A percentile compares a stretch with the other conserved stretches of the same genome.
phyloP scores from a whole-genome alignment of 1,140 invertebrate genomes.

The Mya arenaria region DNA sequence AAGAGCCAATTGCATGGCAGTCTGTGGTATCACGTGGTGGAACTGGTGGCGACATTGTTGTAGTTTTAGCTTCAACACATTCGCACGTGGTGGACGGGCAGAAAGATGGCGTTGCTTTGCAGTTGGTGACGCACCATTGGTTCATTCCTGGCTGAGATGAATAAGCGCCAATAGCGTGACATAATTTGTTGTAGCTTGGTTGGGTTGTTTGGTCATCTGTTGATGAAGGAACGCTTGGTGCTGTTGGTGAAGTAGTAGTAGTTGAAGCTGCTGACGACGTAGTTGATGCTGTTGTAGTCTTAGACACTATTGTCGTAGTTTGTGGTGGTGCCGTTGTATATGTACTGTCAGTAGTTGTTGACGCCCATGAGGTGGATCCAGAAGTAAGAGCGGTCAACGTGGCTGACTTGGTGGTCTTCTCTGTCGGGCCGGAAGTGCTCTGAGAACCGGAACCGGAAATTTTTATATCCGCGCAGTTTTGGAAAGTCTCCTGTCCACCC shows the following conservation, averaged over 20 bases:
- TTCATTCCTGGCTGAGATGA: slow-evolving; percentile 27
- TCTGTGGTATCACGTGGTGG: too few relatives aligned
- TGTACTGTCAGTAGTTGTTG: background rate
- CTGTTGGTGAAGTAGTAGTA: background rate
- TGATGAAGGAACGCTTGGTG: background rate
- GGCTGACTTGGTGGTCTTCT: too few relatives aligned
- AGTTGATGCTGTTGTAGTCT: background rate
- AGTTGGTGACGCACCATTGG: slow-evolving; percentile 29
- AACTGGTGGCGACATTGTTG: too few relatives aligned
- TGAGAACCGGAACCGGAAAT: slow-evolving; percentile 80
- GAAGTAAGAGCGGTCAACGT: background rate
- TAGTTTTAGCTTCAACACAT: too few relatives aligned
- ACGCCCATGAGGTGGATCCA: background rate
- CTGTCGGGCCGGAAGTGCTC: too few relatives aligned
- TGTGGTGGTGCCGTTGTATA: background rate
- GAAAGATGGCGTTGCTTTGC: too few relatives aligned
- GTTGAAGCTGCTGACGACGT: background rate
- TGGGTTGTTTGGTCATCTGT: background rate
- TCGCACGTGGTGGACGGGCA: too few relatives aligned
- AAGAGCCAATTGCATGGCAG: too few relatives aligned
- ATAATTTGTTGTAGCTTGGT: background rate
- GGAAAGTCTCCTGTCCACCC: slow-evolving; percentile 83
- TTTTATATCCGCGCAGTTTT: slow-evolving; percentile 86
- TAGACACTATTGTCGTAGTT: too few relatives aligned
- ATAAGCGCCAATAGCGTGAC: slow-evolving; percentile 4